Evolutionary conservation across 35 echinoderm and acorn worm species (phyloP).

Genomic region (Eucidaris tribuloides): DNA sequence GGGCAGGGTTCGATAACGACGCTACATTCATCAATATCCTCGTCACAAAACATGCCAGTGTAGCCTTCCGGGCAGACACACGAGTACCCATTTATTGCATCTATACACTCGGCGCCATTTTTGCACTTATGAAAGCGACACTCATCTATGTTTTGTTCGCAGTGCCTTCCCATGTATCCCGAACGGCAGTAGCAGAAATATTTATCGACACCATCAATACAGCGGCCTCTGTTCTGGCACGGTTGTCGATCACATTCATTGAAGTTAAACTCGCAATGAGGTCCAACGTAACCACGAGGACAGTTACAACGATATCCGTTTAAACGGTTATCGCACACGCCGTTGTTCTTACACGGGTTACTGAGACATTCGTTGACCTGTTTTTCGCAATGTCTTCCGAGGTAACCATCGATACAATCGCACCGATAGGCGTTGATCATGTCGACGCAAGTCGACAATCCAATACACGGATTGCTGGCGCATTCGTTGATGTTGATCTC

Average conservation of each 20-base stretch:
- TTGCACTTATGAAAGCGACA: conserved; percentile 24
- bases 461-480: background rate
- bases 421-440: conserved; percentile 37
- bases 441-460: conserved; percentile 31
- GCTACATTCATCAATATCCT: conserved; percentile 52
- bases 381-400: conserved; percentile 43
- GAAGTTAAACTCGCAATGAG: conserved; percentile 61
- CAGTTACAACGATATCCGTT: conserved; percentile 15
- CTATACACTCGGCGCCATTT: conserved; percentile 54
- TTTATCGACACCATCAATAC: conserved; percentile 36
- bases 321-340: background rate
- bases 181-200: conserved; percentile 55
- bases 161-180: conserved; percentile 48
- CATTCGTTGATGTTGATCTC: conserved; percentile 38
- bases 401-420: conserved; percentile 20
- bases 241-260: conserved; percentile 55
- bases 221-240: conserved; percentile 56
- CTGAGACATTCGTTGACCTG: conserved; percentile 56
- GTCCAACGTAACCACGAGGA: conserved; percentile 37
- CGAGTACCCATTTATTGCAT: conserved; percentile 43
- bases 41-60: conserved; percentile 32
- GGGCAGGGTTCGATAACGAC: background rate
- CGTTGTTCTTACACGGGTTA: conserved; percentile 38
- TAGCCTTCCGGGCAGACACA: conserved; percentile 36
- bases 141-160: conserved; percentile 68